Evolutionary conservation across 2,888 invertebrate genomes (phyloP), one percentile per base, ranked within the genome.

Genomic region (Branchinecta sandiegonensis): DNA sequence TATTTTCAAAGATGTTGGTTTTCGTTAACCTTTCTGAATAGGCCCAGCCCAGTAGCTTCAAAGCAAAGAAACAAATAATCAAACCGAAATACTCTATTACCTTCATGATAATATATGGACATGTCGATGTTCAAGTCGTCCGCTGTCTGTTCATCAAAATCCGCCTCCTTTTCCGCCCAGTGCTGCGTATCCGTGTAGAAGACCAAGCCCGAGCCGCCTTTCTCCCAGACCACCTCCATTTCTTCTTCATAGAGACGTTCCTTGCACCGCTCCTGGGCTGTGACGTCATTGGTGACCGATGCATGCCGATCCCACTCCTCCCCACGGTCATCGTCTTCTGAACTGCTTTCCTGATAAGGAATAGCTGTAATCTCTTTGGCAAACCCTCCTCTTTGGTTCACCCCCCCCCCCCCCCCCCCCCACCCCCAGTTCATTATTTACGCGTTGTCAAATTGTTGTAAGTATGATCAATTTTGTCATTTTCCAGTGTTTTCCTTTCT

Each of bases 121-220:
- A 80, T 81, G 72, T 83, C 83, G 2, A 83, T 78, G 74, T 83
- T 82, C 79, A 80, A 81, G 72, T 83, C 82, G 74, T 83, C 83
- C 3, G 81, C 77, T 68, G 81, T 81, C 71, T 78, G 77, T 73
- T 80, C 82, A 74, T 83, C 83, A 74, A 81, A 81, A 73, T 79
- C 76, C 72, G 79, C 80, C 70, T 80, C 79, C 70, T 77, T 74
- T 67, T 76, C 77, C 70, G 80, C 77, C 82, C 82, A 83, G 74
- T 76, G 80, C 71, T 79, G 79, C 14, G 80, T 81, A 74, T 83
- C 83, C 2, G 82, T 83, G 73, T 83, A 80, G 75, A 80, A 83
- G 9, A 82, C 82, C 0, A 83, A 75, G 70, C 83, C 83, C 67
- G 82, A 79, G 8, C 83, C 81, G 70, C 83, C 83, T 74, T 83